A percentile compares a stretch with the other conserved stretches of the same genome.
Evolutionary conservation across 23 tunicate genomes (phyloP).

Genomic region (Styela clava): DNA sequence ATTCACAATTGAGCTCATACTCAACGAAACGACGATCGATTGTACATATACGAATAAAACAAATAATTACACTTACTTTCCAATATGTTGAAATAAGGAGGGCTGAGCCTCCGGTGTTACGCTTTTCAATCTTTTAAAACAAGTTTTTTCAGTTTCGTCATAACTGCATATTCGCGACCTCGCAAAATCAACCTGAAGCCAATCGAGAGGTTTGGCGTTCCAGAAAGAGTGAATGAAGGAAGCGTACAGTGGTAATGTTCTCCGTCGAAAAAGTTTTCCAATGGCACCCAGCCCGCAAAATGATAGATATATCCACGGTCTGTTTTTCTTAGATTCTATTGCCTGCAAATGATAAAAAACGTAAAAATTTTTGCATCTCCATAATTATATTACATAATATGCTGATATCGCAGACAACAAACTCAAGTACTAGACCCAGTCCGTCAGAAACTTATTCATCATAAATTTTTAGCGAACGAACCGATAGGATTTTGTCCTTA

Average conservation of each 20-base stretch:
- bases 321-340: not conserved
- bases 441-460: no score
- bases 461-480: not conserved
- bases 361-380: no score
- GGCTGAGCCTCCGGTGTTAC: conserved; percentile 25
- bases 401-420: no score
- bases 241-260: conserved; percentile 61
- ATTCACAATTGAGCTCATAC: no score
- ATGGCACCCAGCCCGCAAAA: conserved; percentile 84
- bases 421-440: no score
- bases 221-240: conserved; percentile 82
- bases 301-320: conserved; percentile 68
- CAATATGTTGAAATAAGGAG: conserved; percentile 71
- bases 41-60: no score
- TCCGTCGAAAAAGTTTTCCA: conserved; percentile 61
- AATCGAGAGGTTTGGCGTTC: conserved; percentile 90
- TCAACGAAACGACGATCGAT: no score
- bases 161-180: conserved; percentile 47
- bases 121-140: conserved; percentile 24
- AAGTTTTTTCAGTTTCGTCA: conserved; percentile 44
- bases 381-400: no score
- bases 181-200: conserved; percentile 82
- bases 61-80: conserved; percentile 70
- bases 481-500: no score
- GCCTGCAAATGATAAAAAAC: conserved; percentile 27